These are phyloP conservation scores for Anoura caudifer DNA, from an alignment of 2,113 vertebrate genomes.

Conservation along the genomic window DNA sequence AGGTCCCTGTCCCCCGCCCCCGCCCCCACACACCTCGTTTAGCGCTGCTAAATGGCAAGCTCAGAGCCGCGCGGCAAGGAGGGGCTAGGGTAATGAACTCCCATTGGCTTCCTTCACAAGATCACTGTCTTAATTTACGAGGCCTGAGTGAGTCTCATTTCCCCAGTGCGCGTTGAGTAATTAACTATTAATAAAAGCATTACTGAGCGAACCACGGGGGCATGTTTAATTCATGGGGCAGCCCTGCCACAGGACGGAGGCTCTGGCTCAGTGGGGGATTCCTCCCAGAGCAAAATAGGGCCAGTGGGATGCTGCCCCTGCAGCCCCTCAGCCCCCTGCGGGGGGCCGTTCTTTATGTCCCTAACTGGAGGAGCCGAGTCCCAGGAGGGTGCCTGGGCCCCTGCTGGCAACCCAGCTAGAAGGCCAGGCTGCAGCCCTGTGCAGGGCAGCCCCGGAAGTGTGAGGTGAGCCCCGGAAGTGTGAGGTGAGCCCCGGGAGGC, in stretches of 20 bases:
- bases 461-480: not conserved
- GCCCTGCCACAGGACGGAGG: slow-evolving; percentile 50
- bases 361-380: not conserved
- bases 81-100: slow-evolving; percentile 45
- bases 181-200: slow-evolving; percentile 79
- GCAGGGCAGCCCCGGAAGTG: not conserved
- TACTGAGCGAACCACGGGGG: slow-evolving; percentile 69
- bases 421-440: not conserved
- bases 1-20: not conserved
- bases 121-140: slow-evolving; percentile 74
- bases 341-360: not conserved
- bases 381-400: not conserved
- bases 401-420: not conserved
- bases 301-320: not conserved
- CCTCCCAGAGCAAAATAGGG: slow-evolving; percentile 47
- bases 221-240: slow-evolving; percentile 73
- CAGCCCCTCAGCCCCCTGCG: not conserved
- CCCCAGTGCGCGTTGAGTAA: slow-evolving; percentile 68
- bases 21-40: not conserved
- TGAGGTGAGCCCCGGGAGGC: not conserved
- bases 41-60: slow-evolving; percentile 44
- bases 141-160: slow-evolving; percentile 66
- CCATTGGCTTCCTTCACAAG: slow-evolving; percentile 51
- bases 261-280: slow-evolving; percentile 51
- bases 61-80: slow-evolving; percentile 14